phyloP scores from a whole-genome alignment of 2,888 invertebrate species.

The Theretra japonica region DNA sequence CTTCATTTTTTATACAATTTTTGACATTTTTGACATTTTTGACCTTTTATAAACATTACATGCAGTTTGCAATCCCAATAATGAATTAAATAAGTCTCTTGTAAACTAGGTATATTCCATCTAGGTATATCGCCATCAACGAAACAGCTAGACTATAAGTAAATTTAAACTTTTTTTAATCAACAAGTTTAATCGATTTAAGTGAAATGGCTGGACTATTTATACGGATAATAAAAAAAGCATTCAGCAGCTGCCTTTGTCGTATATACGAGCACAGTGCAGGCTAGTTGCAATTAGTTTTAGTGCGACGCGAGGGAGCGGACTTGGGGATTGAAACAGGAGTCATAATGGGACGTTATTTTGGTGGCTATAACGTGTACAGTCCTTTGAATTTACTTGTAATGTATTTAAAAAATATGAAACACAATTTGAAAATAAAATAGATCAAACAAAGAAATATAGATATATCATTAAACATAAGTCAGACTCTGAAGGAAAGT shows the following conservation, averaged over 20 bases:
- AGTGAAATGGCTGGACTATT: constrained; percentile 2
- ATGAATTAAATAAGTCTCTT: too few relatives aligned
- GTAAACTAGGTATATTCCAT: not conserved
- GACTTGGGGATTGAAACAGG: not conserved
- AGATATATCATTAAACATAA: too few relatives aligned
- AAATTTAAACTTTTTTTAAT: not conserved
- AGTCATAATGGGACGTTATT: not conserved
- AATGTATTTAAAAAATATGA: too few relatives aligned
- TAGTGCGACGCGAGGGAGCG: constrained; percentile 8
- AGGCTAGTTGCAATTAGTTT: constrained; percentile 40
- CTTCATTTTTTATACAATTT: too few relatives aligned
- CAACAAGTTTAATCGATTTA: not conserved
- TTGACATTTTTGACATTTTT: too few relatives aligned
- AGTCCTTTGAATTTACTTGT: too few relatives aligned
- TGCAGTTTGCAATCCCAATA: too few relatives aligned
- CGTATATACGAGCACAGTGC: constrained; percentile 45
- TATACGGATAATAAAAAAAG: constrained; percentile 35
- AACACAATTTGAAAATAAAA: too few relatives aligned
- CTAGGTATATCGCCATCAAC: not conserved
- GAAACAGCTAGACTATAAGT: not conserved
- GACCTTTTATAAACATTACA: too few relatives aligned
- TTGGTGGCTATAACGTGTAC: not conserved
- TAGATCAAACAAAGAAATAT: too few relatives aligned
- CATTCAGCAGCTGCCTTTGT: constrained; percentile 39
- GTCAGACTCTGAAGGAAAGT: too few relatives aligned